phyloP scores from a whole-genome alignment of 2,113 vertebrate species.

The Smithornis capensis region DNA sequence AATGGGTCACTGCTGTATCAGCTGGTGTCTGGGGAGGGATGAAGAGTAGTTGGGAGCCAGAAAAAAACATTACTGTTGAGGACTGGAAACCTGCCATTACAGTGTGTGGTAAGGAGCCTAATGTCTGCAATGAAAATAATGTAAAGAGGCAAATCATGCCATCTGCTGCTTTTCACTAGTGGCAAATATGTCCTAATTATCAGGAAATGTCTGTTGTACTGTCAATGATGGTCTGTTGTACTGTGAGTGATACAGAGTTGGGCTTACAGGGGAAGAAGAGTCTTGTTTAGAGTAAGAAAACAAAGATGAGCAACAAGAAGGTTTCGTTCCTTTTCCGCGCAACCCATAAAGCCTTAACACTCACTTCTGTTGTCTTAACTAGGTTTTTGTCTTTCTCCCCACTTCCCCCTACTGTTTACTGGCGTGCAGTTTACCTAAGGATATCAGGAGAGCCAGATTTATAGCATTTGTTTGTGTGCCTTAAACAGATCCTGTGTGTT shows the following conservation, averaged over 20 bases:
- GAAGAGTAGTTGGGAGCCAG: constrained; percentile 30
- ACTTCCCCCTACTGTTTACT: not conserved
- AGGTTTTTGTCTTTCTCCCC: not conserved
- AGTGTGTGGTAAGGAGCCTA: constrained; percentile 1
- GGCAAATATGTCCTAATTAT: not conserved
- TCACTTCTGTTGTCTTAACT: not conserved
- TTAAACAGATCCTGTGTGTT: not conserved
- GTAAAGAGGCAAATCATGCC: constrained; percentile 30
- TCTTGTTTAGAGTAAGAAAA: not conserved
- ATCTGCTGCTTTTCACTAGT: not conserved
- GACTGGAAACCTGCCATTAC: constrained; percentile 54
- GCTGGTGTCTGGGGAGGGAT: constrained; percentile 48
- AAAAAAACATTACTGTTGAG: constrained; percentile 1
- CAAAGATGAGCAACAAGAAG: not conserved
- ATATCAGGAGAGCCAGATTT: not conserved
- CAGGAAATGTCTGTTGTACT: not conserved
- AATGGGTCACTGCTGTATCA: constrained; percentile 63
- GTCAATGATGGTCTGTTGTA: not conserved
- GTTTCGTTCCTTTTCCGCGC: not conserved
- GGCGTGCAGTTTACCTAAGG: not conserved
- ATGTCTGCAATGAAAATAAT: constrained; percentile 4
- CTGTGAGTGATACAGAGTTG: not conserved
- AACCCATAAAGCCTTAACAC: not conserved
- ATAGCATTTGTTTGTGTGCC: not conserved
- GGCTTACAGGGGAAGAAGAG: not conserved